Evolutionary conservation across 2,888 invertebrate genomes (phyloP), one percentile per base, ranked within the genome.

Genomic region (Patella depressa): DNA sequence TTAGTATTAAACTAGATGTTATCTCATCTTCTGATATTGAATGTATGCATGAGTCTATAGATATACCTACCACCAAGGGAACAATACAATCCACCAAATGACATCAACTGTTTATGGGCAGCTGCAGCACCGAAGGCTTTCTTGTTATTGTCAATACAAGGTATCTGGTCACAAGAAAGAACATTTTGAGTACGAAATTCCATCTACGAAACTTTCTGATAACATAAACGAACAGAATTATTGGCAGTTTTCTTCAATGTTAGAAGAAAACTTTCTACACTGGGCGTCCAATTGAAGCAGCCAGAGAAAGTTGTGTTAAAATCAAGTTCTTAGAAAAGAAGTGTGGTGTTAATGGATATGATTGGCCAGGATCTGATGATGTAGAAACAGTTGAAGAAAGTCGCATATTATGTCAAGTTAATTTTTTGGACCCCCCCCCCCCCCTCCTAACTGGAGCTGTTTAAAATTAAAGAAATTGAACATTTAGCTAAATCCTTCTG

Each of bases 1-100:
- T 79, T 81, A 70, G 81, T 82, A 29, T 90, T 85, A 88, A 86
- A 89, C 75, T 90, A 76, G 81, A 85, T 85, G 70, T 88, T 88
- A 53, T 87, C 86, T 78, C 86, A 79, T 24, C 80, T 77, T 55
- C 79, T 83, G 53, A 87, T 86, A 75, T 78, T 87, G 83, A 85
- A 86, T 77, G 84, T 82, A 73, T 65, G 19, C n/a, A 65, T 2
- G 19, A 65, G 65, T 65, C 65, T 65, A 86, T 86, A 73, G 74
- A 69, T 29, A 53, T 82, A 11, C 72, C 79, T 14, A 72, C 73
- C n/a, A 53, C 24, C 17, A 73, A 73, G 17, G 73, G 19, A 29
- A 73, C 73, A 53, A 73, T 73, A 17, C 29, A 53, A 73, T 73
- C n/a, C 73, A 73, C 55, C 73, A 73, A 29, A n/a, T 55, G 7